Evolutionary conservation across 2,113 vertebrate genomes (phyloP).

Genomic region (Vidua chalybeata): DNA sequence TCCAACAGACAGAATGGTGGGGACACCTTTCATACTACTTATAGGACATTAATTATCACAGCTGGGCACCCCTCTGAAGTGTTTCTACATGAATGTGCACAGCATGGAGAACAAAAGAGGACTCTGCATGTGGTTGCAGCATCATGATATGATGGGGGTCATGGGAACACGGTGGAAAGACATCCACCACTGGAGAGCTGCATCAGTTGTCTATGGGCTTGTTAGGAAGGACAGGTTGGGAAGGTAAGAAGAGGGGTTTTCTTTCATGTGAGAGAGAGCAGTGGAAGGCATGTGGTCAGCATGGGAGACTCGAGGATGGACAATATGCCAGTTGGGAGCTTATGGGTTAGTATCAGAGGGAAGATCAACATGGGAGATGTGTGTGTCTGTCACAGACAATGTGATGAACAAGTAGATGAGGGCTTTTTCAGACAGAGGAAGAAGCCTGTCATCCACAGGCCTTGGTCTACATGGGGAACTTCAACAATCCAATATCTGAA

Average conservation of each 20-base stretch:
- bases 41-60: background rate
- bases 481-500: background rate
- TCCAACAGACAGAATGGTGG: background rate
- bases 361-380: background rate
- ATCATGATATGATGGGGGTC: background rate
- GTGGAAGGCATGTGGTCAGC: background rate
- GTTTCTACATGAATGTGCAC: background rate
- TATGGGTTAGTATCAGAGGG: background rate
- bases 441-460: background rate
- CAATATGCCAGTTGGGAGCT: background rate
- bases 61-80: background rate
- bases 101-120: background rate
- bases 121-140: background rate
- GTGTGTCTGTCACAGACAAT: background rate
- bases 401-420: background rate
- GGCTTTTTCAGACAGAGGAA: background rate
- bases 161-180: background rate
- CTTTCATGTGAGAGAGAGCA: background rate
- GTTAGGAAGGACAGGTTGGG: background rate
- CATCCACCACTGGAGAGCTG: background rate
- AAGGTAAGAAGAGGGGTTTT: background rate
- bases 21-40: background rate
- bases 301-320: background rate
- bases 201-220: background rate
- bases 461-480: rapidly evolving